Base-by-base conservation (phyloP, 2,113 vertebrate species). In the Leucoraja erinaceus region DNA sequence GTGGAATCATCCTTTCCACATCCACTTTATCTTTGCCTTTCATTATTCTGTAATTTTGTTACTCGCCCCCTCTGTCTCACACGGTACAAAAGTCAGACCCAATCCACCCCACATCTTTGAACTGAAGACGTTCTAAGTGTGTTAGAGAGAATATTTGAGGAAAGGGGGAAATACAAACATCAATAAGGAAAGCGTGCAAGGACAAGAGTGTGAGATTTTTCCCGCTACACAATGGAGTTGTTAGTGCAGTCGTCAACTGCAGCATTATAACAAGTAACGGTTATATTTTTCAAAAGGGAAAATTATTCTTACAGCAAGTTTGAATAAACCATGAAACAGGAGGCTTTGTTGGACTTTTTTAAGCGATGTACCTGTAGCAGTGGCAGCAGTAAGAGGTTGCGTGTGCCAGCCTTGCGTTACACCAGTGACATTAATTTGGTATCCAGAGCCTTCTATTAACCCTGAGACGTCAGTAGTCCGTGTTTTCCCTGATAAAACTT, bases 301-400 rank as follows among this genome's bases (percentile, higher is more conserved):
- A 91, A 22, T 72, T 28, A 91, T 72, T 10, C 38, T 54, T 25
- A 33, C 90, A 28, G 1, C 33, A 54, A 11, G 31, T 70, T 38
- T 38, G 68, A 38, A 47, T 72, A 74, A 91, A 54, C 38, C 68
- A 47, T 28, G 33, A 70, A 72, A 91, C 18, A 31, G 9, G 68
- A 54, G 63, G 9, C 84, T 54, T 5, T 72, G 61, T 14, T 70
- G 90, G 66, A 72, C 31, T 22, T 22, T 47, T n/a, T 47, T 6
- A 70, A 68, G 66, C 22, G 88, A 38, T 72, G 20, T 95, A 95
- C 96, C 96, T 96, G 95, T 96, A 93, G 95, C 0, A 63, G 95
- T 95, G 94, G 94, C 93, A 93, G 95, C 95, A 93, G 94, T 94
- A 95, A 96, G 94, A 93, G 96, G 94, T 72, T 95, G 94, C n/a